These are phyloP conservation scores for Lasioglossum morio DNA, from an alignment of 2,888 invertebrate genomes.

Conservation along the genomic window DNA sequence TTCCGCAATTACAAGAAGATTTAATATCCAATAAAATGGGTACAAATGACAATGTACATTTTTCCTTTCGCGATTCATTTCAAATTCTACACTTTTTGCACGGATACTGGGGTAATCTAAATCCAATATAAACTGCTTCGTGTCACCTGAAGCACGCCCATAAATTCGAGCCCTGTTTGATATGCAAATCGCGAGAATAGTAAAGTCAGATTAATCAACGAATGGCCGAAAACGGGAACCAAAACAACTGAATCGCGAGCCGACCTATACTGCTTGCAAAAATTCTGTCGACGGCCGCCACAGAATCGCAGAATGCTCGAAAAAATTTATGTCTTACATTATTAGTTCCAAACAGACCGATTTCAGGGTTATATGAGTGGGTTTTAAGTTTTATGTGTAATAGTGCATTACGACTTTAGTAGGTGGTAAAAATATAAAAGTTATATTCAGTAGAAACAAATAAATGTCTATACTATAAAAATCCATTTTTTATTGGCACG, in stretches of 20 bases:
- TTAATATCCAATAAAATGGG: background rate
- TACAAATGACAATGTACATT: background rate
- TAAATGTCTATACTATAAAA: background rate
- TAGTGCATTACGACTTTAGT: background rate
- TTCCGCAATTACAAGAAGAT: background rate
- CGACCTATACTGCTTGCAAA: background rate
- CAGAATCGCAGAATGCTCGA: background rate
- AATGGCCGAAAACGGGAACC: background rate
- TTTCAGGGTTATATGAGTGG: too few species aligned
- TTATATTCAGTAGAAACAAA: background rate
- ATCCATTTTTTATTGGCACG: background rate
- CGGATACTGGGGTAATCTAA: background rate
- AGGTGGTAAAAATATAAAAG: background rate
- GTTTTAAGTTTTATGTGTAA: background rate
- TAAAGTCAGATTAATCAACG: conserved; percentile 12
- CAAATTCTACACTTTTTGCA: background rate
- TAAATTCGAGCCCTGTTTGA: background rate
- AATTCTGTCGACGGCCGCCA: background rate
- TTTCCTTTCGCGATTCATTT: background rate
- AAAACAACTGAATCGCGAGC: conserved; percentile 12
- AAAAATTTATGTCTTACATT: background rate
- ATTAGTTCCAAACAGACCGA: too few species aligned
- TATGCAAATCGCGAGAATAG: conserved; percentile 14
- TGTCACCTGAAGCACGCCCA: background rate
- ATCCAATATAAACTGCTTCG: background rate